These are phyloP conservation scores for Hippocampus mohnikei DNA, from an alignment of 2,113 vertebrate species.

Conservation along the genomic window DNA sequence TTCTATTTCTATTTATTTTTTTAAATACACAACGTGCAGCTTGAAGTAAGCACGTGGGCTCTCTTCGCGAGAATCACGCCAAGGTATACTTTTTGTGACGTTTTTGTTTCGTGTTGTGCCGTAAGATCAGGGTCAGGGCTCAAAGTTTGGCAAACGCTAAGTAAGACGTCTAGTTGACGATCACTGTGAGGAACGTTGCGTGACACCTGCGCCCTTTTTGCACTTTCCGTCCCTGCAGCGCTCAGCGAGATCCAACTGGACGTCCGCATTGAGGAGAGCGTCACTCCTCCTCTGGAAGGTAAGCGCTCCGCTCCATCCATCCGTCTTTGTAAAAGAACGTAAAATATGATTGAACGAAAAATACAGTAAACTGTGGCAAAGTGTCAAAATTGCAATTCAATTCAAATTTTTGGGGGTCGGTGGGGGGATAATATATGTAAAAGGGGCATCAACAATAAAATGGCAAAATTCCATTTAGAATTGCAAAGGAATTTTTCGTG, in stretches of 20 bases:
- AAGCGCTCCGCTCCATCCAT: neutral
- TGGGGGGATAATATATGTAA: neutral
- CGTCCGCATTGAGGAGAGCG: constrained; percentile 65
- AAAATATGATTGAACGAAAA: neutral
- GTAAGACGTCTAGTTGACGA: too few relatives aligned
- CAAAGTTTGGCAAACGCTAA: neutral
- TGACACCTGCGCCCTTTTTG: neutral
- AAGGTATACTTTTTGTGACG: too few relatives aligned
- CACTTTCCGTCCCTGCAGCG: constrained; percentile 35
- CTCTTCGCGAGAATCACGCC: too few relatives aligned
- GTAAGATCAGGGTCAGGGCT: neutral
- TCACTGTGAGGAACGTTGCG: neutral
- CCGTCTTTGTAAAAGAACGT: too few relatives aligned
- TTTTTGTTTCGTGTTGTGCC: neutral
- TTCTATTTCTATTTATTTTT: too few relatives aligned
- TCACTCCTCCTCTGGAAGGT: constrained; percentile 38
- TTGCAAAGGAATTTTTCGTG: too few relatives aligned
- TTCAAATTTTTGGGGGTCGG: too few relatives aligned
- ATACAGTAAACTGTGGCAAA: neutral
- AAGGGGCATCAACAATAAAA: too few relatives aligned
- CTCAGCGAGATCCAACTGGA: constrained; percentile 68
- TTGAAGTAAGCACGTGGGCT: too few relatives aligned
- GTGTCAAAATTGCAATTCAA: neutral
- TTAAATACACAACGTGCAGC: too few relatives aligned
- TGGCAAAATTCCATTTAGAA: too few relatives aligned